Base-by-base conservation (phyloP, 2,888 invertebrate species). In the Neocrepidodera transversa region DNA sequence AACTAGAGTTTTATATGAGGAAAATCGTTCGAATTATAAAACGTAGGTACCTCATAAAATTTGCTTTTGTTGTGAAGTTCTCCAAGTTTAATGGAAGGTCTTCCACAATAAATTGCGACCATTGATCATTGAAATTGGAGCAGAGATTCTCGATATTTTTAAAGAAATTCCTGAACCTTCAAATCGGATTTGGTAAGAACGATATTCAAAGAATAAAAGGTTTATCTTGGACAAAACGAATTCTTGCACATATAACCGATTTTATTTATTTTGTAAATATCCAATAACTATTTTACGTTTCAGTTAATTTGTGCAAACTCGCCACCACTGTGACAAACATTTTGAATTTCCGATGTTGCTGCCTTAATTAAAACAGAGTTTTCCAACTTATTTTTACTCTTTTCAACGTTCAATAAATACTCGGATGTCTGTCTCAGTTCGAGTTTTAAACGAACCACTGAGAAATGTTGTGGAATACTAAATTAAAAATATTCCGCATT, bases 401-500 rank as follows among this genome's bases (percentile, higher is more conserved):
- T 16, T 6, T 52, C 13, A 53, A 32, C 43, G n/a, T 53, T 43
- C 16, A 26, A 13, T 20, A 53, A 53, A 53, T 53, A 53, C 42
- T 50, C 26, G 4, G 35, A n/a, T n/a, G n/a, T n/a, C 4, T 42
- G 52, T 52, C 43, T 53, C 53, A 13, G 42, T 42, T 18, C 43
- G 30, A 45, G 42, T 5, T 52, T 42, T 30, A 42, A 42, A 28
- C 20, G 53, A 20, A n/a, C 32, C 35, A 10, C 16, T 7, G 28
- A 28, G 52, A 42, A 52, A 13, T 7, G 42, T 2, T 30, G 20
- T 23, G 43, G 43, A 43, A 53, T 53, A 43, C 32, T 18, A 32
- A 53, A 53, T 53, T 53, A 45, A 53, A 45, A 53, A 53, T 43
- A 43, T 45, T 53, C 43, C 43, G 36, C 43, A 53, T 43, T 53